A percentile compares a stretch with the other conserved stretches of the same genome.
phyloP scores from a whole-genome alignment of 2,113 vertebrate genomes.

The Microtus oregoni region DNA sequence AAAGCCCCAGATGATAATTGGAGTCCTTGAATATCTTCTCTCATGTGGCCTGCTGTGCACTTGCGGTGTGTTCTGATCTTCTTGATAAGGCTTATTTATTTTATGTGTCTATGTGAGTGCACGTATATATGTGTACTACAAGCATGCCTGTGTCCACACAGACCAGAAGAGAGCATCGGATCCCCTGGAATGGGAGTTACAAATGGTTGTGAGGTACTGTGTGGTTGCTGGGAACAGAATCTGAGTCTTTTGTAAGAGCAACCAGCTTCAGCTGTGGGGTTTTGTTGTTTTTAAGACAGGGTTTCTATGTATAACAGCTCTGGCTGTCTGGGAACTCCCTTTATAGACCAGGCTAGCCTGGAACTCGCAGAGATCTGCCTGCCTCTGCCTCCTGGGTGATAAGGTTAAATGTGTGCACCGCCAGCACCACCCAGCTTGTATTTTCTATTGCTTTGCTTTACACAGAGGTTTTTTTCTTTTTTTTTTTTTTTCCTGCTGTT shows the following conservation, averaged over 20 bases:
- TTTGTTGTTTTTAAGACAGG: no score
- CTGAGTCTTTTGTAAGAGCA: not conserved
- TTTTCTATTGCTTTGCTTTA: not conserved
- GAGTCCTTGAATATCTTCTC: not conserved
- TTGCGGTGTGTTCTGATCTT: not conserved
- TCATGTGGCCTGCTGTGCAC: not conserved
- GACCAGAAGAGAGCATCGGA: not conserved
- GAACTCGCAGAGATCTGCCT: not conserved
- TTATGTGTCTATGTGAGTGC: not conserved
- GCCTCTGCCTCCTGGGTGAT: not conserved
- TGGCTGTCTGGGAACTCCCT: not conserved
- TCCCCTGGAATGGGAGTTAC: not conserved
- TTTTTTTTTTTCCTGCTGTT: not conserved
- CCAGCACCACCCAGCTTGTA: not conserved
- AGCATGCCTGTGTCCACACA: not conserved
- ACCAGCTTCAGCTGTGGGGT: not conserved
- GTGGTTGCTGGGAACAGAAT: not conserved
- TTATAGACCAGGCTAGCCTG: not conserved
- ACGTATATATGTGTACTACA: no score
- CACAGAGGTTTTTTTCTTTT: no score
- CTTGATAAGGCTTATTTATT: not conserved
- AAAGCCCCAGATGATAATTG: not conserved
- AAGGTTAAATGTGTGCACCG: not conserved
- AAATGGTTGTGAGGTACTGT: not conserved
- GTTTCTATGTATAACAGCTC: not conserved